phyloP scores from a whole-genome alignment of 2,888 invertebrate species.

The Aplocera efformata region DNA sequence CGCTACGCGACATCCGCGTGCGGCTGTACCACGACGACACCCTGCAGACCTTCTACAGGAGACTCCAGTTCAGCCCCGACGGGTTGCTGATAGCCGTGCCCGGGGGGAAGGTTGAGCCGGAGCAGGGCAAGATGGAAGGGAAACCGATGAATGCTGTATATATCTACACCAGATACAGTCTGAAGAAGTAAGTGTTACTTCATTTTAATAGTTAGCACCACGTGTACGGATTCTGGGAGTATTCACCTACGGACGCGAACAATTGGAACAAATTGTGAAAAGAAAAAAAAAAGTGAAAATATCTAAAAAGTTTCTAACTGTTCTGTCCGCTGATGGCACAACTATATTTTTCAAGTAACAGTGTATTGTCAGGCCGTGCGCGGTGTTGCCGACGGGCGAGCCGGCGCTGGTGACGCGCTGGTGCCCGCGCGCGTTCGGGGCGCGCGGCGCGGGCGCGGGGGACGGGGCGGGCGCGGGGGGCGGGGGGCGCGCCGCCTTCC shows the following conservation, averaged over 20 bases:
- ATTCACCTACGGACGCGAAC: too few relatives aligned
- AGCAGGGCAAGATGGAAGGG: slow-evolving; percentile 78
- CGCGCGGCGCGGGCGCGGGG: slow-evolving; percentile 79
- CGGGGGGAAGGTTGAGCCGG: slow-evolving; percentile 89
- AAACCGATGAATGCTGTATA: slow-evolving; percentile 81
- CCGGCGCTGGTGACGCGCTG: slow-evolving; percentile 91
- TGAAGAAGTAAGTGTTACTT: slow-evolving; percentile 78
- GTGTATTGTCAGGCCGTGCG: slow-evolving; percentile 82
- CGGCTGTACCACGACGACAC: slow-evolving; percentile 95
- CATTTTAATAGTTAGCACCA: neutral
- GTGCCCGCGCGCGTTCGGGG: slow-evolving; percentile 86
- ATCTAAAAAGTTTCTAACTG: too few relatives aligned
- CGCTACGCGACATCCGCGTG: slow-evolving; percentile 81
- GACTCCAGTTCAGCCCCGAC: slow-evolving; percentile 94
- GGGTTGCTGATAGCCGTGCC: slow-evolving; percentile 95
- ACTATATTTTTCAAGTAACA: neutral
- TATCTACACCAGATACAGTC: slow-evolving; percentile 79
- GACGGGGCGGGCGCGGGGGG: slow-evolving; percentile 93
- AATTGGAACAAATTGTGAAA: too few relatives aligned
- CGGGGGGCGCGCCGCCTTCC: slow-evolving; percentile 87
- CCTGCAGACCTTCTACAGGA: slow-evolving; percentile 94
- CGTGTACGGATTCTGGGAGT: too few relatives aligned
- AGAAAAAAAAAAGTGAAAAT: too few relatives aligned
- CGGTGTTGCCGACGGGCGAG: slow-evolving; percentile 90
- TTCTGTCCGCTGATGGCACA: too few relatives aligned